Base-by-base conservation (phyloP, 2,888 invertebrate species). In the Palloptera scutellata region DNA sequence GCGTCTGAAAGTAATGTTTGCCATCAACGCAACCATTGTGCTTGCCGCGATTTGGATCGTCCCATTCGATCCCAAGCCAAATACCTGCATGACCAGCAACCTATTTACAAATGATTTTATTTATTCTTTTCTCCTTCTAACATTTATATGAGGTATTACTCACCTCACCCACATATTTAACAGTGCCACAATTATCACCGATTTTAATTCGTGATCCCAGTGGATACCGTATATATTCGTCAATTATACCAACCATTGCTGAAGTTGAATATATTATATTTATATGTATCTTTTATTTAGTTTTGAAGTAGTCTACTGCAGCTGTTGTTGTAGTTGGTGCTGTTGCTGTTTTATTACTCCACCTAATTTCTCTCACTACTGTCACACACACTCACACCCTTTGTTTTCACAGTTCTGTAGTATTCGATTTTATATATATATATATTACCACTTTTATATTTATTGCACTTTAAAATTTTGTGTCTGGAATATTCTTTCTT, bases 21-120 rank as follows among this genome's bases (percentile, higher is more conserved):
- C 91, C 94, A 72, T 95, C 90, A 53, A 96, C 89, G 54, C 88
- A 88, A 0, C 98, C 98, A 86, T 96, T 91, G 81, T 98, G 98
- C 83, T 96, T 97, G 1, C 98, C 98, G 77, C 98, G 88, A 9
- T 86, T 85, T 3, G 90, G 88, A 77, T 96, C 91, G 83, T 98
- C 98, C 98, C 98, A 98, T 82, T 98, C 98, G n/a, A 98, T 89
- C 0, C 98, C 98, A 66, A 95, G 87, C 98, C 97, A 98, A 42
- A 86, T 81, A 54, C 93, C 93, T 67, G 88, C 85, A 77, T 91
- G 88, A 0, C 91, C 91, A 70, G 89, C 88, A 63, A 90, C 89
- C 86, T 85, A 64, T 15, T n/a, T 1, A 51, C 17, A 30, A 30
- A 30, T 30, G 6, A 30, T 30, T 30, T 30, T 59, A 8, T 30